These are phyloP conservation scores for Zelleria hepariella DNA, from an alignment of 2,888 invertebrate species.

Conservation along the genomic window DNA sequence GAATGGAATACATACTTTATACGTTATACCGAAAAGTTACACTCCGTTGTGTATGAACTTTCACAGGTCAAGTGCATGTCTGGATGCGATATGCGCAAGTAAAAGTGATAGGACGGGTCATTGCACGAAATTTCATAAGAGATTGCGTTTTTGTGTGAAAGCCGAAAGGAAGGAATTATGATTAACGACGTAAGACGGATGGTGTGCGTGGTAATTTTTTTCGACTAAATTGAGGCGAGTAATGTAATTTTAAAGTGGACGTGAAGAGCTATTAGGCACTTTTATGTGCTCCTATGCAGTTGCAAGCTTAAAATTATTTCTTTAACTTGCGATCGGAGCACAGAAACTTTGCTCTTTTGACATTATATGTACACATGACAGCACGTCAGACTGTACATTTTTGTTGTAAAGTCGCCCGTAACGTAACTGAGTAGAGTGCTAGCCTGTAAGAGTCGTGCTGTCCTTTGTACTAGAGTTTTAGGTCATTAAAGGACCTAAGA, in stretches of 20 bases:
- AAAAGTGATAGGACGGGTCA: slow-evolving; percentile 34
- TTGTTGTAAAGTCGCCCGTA: too few relatives aligned
- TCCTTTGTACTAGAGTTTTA: too few relatives aligned
- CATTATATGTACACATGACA: too few relatives aligned
- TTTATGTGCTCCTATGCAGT: too few relatives aligned
- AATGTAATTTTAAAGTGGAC: neutral
- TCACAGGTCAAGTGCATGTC: slow-evolving; percentile 35
- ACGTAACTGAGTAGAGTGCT: too few relatives aligned
- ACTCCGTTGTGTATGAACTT: slow-evolving; percentile 35
- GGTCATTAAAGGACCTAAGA: too few relatives aligned
- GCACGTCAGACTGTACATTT: too few relatives aligned
- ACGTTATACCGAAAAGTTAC: slow-evolving; percentile 37
- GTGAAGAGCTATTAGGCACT: too few relatives aligned
- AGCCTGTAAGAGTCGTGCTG: too few relatives aligned
- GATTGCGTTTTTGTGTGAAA: slow-evolving; percentile 30
- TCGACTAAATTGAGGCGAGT: neutral
- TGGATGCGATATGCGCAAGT: slow-evolving; percentile 30
- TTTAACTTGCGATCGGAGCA: too few relatives aligned
- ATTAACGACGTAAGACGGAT: slow-evolving; percentile 21
- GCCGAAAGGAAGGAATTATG: slow-evolving; percentile 22
- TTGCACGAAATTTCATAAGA: slow-evolving; percentile 46
- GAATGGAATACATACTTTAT: slow-evolving; percentile 1
- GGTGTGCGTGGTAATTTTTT: neutral
- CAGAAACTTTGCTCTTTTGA: too few relatives aligned
- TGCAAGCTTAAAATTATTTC: too few relatives aligned